Evolutionary conservation across 2,888 invertebrate genomes (phyloP).

Genomic region (Eupithecia subfuscata): DNA sequence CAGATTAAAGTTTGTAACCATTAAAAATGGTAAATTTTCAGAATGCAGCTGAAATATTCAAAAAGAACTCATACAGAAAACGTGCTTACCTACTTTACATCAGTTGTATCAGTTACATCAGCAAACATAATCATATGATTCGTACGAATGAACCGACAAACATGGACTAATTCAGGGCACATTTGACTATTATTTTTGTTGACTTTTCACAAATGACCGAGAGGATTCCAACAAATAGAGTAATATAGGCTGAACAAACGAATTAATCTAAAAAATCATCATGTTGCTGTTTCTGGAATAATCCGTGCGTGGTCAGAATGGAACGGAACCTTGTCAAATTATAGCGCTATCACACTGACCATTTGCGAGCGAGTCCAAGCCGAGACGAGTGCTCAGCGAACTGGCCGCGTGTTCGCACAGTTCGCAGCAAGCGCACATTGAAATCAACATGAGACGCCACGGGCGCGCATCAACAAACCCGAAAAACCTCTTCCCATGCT

Average conservation of each 20-base stretch:
- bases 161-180: slow-evolving; percentile 25
- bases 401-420: too few relatives aligned
- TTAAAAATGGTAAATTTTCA: not conserved
- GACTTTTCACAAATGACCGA: not conserved
- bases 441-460: too few relatives aligned
- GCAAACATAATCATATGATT: slow-evolving; percentile 57
- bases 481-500: too few relatives aligned
- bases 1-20: not conserved
- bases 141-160: slow-evolving; percentile 53
- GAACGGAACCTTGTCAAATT: not conserved
- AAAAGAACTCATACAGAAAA: not conserved
- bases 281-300: not conserved
- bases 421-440: too few relatives aligned
- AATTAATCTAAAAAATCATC: not conserved
- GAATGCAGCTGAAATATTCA: not conserved
- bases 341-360: too few relatives aligned
- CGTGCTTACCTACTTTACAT: slow-evolving; percentile 36
- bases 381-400: too few relatives aligned
- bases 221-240: not conserved
- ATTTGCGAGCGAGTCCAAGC: too few relatives aligned
- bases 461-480: too few relatives aligned
- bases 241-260: not conserved
- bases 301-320: not conserved
- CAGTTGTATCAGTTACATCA: slow-evolving; percentile 48
- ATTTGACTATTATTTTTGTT: not conserved